Percentiles rank a stretch among this genome's conserved stretches.
Conservation (phyloP, 2,113 vertebrate species). For the Chloebia gouldiae region DNA sequence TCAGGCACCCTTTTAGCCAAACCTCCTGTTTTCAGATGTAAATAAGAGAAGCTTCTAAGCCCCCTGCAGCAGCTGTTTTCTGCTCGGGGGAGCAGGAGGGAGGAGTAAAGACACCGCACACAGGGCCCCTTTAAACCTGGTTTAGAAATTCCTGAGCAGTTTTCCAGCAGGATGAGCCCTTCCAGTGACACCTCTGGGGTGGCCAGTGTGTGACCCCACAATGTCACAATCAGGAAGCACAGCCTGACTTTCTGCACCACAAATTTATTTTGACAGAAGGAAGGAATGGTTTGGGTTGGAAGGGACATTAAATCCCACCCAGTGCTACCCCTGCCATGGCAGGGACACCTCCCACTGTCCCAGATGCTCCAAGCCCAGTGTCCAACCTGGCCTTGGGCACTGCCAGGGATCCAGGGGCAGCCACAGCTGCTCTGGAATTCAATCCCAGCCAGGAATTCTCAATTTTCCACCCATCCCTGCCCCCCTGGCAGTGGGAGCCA, state of each 20-base stretch:
- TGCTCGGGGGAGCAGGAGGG: background rate
- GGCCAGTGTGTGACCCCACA: background rate
- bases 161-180: background rate
- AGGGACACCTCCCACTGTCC: too few relatives aligned
- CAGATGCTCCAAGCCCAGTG: too few relatives aligned
- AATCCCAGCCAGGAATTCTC: too few relatives aligned
- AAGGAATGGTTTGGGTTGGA: background rate
- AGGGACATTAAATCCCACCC: too few relatives aligned
- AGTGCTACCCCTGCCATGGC: too few relatives aligned
- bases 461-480: too few relatives aligned
- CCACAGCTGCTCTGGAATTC: too few relatives aligned
- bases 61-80: background rate
- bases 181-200: background rate
- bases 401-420: too few relatives aligned
- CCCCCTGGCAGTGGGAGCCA: too few relatives aligned
- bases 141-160: rapidly evolving
- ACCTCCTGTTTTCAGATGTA: background rate
- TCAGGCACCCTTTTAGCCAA: background rate
- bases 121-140: background rate
- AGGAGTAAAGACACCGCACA: background rate
- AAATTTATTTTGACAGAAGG: rapidly evolving
- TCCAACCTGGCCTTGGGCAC: too few relatives aligned
- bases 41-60: background rate
- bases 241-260: background rate
- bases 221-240: rapidly evolving